A percentile compares a stretch with the other conserved stretches of the same genome.
These are phyloP conservation scores for Panulirus ornatus DNA, from an alignment of 1,140 invertebrate species.

Conservation along the genomic window DNA sequence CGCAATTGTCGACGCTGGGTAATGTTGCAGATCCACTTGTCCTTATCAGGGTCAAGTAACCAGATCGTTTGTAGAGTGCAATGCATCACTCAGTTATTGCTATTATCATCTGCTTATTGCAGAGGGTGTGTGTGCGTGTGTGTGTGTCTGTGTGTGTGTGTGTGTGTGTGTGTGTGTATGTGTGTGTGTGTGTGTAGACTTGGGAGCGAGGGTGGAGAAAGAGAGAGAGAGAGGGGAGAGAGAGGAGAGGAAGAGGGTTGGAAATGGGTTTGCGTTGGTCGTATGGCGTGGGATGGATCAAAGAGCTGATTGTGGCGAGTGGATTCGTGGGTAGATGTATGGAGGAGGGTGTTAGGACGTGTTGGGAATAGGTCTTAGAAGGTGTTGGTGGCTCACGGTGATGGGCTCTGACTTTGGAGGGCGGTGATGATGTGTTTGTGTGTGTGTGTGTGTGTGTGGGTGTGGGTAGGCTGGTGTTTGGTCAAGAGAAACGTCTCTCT, in stretches of 20 bases:
- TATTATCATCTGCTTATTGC: constrained; percentile 10
- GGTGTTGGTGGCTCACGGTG: no score
- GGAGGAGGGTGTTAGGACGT: background rate
- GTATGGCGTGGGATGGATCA: background rate
- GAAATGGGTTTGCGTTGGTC: background rate
- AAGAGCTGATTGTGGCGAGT: background rate
- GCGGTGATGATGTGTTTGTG: no score
- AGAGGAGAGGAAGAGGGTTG: no score
- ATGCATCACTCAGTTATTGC: constrained; percentile 22
- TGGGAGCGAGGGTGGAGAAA: background rate
- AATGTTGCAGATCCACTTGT: background rate
- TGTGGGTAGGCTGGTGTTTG: no score
- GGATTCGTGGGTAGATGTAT: background rate
- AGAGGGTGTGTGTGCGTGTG: background rate
- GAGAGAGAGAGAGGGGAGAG: background rate
- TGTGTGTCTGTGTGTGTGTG: background rate
- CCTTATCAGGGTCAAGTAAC: background rate
- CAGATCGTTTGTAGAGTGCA: constrained; percentile 25
- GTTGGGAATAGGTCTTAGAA: no score
- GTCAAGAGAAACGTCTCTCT: no score
- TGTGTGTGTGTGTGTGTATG: background rate
- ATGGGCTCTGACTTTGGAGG: no score
- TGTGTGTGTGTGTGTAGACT: no score
- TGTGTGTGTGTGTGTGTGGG: no score
- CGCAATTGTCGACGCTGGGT: background rate